Base-by-base conservation (phyloP, 1,140 invertebrate genomes). In the Mycetomoellerius zeteki region DNA sequence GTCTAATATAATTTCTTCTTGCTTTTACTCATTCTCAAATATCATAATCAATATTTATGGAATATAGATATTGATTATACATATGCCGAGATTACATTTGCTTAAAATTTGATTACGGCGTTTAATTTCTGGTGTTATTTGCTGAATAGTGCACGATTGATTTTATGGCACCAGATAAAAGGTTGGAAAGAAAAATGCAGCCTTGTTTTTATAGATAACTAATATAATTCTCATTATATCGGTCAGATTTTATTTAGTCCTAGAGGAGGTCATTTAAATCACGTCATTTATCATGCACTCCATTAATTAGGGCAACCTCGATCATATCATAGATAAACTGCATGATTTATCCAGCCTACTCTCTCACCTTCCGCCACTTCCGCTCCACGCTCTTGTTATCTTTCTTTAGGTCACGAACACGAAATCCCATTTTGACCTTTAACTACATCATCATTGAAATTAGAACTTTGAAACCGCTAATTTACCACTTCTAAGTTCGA, bases 261-360 rank as follows among this genome's bases (percentile, higher is more conserved):
- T 80, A 80, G n/a, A 80, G 52, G 24, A 65, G 47, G 60, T 43
- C 47, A 43, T 19, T 82, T 82, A 58, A 82, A 47, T 16, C 78
- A 27, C 67, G 33, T 58, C 52, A 73, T 82, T 43, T 72, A 82
- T 73, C 67, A 82, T 60, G 54, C 37, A 27, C 58, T 37, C 12
- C 27, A 76, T 86, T 86, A 87, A 86, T 86, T 77, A 62, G 80
- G 52, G 52, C 80, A 82, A 72, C 67, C 52, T 82, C 52, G 80
- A 82, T 82, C 54, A 60, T 37, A 30, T 58, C 33, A 19, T 8
- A 43, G 80, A 82, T 82, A 82, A 82, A 43, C 65, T 16, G 65
- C 21, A 16, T 33, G 80, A 82, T 82, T 82, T 73, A 82, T 82
- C 37, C 80, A 73, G 67, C 67, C 67, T 82, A 73, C 80, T 82